Evolutionary conservation across 2,797 vertebrate genomes (phyloP), one percentile per base, ranked within the genome.

Genomic region (Danio choprae): DNA sequence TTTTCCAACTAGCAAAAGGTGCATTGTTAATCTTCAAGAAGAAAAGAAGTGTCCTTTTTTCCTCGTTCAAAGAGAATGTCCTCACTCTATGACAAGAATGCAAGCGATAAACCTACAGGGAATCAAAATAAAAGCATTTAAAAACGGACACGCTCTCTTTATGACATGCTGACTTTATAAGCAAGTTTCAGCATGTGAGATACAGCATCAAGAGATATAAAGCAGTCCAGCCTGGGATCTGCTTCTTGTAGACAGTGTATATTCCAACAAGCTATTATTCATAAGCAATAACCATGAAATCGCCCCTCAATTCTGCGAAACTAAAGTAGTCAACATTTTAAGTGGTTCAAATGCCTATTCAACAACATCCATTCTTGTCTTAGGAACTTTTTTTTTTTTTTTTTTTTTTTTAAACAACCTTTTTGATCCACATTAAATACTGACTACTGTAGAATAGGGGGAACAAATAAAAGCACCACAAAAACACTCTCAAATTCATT

Each of bases 181-280:
- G 10, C 67, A 62, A 29, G 51, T 51, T 79, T 79, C 56, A 79
- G 58, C 46, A 62, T 70, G 76, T 63, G 48, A 63, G 13, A 78
- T 70, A 79, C 56, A 71, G 58, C 77, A 79, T 40, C 46, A 44
- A 20, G 7, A 67, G 63, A 51, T 41, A 48, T 40, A 72, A 72
- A 82, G 68, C 74, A 71, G 74, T 60, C 16, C 43, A 74, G 75
- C 51, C 46, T 16, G 48, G 62, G 58, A 63, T 40, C 50, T 50
- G 50, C 59, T 48, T 50, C 38, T 50, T 41, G 46, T 48, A 46
- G 68, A 83, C 81, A 48, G 64, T 71, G 77, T 79, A 68, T 60
- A 56, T 55, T 79, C 18, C 6, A 77, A n/a, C 11, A 41, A 55
- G 58, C 48, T 51, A 77, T 58, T 67, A 65, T 50, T 82, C 38